phyloP scores from a whole-genome alignment of 37 sponge, comb jelly and placozoan species.

The Hexactinellida sp. region DNA sequence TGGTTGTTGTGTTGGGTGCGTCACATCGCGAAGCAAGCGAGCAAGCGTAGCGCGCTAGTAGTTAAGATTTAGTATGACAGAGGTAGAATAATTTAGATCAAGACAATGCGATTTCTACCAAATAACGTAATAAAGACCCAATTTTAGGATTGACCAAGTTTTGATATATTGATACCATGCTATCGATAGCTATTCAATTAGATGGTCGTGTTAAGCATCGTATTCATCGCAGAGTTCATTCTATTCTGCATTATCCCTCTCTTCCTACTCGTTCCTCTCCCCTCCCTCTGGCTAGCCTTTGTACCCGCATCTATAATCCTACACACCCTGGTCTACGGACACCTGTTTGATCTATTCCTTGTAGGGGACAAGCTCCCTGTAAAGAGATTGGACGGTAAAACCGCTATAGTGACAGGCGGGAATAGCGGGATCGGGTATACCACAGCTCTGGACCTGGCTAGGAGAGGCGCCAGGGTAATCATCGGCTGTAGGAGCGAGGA shows the following conservation, averaged over 20 bases:
- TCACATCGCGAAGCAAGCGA: no score
- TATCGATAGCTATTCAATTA: no score
- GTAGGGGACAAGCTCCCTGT: not conserved
- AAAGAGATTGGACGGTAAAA: constrained; percentile 52
- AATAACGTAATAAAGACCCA: no score
- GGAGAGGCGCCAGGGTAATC: constrained; percentile 55
- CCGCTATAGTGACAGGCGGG: constrained; percentile 70
- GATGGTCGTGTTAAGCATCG: not conserved
- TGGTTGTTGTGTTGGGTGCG: no score
- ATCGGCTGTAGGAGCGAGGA: constrained; percentile 53
- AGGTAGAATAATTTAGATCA: no score
- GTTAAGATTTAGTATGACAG: no score
- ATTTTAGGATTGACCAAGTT: no score
- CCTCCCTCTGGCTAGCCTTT: not conserved
- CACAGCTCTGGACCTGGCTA: constrained; percentile 59
- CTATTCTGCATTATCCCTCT: not conserved
- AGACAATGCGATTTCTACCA: no score
- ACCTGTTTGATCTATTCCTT: not conserved
- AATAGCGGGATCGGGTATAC: constrained; percentile 73
- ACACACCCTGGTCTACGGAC: not conserved
- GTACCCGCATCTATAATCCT: not conserved
- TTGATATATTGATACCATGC: no score
- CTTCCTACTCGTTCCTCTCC: not conserved
- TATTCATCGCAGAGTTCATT: not conserved
- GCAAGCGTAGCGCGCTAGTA: no score